A percentile compares a stretch with the other conserved stretches of the same genome.
Conservation (phyloP, 2,797 vertebrate genomes). For the Channa striata region DNA sequence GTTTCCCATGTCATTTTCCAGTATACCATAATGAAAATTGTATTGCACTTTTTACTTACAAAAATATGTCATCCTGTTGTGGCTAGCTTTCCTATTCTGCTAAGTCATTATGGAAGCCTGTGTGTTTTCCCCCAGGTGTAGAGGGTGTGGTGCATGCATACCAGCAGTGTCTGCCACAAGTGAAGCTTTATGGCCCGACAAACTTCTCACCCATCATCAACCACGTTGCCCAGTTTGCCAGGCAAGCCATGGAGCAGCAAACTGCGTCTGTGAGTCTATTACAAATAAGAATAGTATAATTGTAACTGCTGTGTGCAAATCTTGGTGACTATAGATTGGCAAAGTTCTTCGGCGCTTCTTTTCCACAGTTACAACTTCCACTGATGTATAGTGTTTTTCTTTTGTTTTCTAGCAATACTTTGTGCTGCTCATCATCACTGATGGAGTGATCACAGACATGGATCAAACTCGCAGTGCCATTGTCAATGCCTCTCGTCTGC, state of each 20-base stretch:
- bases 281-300: neutral
- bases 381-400: neutral
- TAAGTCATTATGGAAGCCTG: neutral
- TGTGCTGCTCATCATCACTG: conserved; percentile 95
- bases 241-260: conserved; percentile 88
- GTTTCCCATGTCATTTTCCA: too few relatives aligned
- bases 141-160: conserved; percentile 93
- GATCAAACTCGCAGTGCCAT: conserved; percentile 92
- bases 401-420: conserved; percentile 90
- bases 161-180: conserved; percentile 91
- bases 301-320: neutral
- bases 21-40: too few relatives aligned
- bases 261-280: conserved; percentile 91
- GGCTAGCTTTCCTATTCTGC: too few relatives aligned
- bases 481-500: conserved; percentile 91
- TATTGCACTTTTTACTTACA: too few relatives aligned
- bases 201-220: conserved; percentile 98
- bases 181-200: conserved; percentile 95
- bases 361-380: neutral
- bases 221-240: conserved; percentile 90
- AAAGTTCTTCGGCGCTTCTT: neutral
- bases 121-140: conserved; percentile 82
- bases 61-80: neutral
- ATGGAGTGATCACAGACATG: conserved; percentile 97
- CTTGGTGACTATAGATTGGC: neutral